phyloP scores from a whole-genome alignment of 2,113 vertebrate genomes.

The Anser brachyrhynchus region DNA sequence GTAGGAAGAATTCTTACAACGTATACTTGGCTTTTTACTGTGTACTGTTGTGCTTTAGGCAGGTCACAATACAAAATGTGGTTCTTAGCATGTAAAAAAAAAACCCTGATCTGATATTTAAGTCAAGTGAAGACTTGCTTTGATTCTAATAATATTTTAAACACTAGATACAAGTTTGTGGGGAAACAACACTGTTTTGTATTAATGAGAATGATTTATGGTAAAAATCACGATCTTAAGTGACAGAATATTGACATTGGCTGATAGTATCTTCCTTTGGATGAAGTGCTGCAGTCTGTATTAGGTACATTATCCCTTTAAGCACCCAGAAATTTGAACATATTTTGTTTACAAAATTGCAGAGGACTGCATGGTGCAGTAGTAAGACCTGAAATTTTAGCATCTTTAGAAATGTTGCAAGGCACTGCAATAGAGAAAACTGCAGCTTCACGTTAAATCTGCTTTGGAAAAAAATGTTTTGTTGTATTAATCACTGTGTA shows the following conservation, averaged over 20 bases:
- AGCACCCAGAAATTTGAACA: neutral
- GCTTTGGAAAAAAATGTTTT: neutral
- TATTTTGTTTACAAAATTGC: constrained; percentile 15
- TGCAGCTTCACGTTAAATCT: neutral
- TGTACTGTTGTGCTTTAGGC: neutral
- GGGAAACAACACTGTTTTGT: neutral
- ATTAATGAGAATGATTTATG: neutral
- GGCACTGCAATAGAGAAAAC: neutral
- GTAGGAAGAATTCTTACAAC: neutral
- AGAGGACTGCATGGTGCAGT: neutral
- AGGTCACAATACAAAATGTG: constrained; percentile 7
- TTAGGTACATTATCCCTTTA: neutral
- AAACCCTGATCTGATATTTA: neutral
- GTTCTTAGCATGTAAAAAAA: neutral
- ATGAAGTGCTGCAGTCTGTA: constrained; percentile 16
- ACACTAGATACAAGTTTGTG: neutral
- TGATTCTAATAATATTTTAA: neutral
- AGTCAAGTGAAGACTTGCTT: neutral
- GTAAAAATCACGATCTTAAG: neutral
- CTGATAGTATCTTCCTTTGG: neutral
- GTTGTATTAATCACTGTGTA: neutral
- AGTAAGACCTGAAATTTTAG: neutral
- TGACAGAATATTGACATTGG: constrained; percentile 18
- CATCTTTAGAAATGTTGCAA: neutral
- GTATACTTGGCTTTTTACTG: neutral